Evolutionary conservation across 2,888 invertebrate genomes (phyloP).

Genomic region (Tubulanus polymorphus): DNA sequence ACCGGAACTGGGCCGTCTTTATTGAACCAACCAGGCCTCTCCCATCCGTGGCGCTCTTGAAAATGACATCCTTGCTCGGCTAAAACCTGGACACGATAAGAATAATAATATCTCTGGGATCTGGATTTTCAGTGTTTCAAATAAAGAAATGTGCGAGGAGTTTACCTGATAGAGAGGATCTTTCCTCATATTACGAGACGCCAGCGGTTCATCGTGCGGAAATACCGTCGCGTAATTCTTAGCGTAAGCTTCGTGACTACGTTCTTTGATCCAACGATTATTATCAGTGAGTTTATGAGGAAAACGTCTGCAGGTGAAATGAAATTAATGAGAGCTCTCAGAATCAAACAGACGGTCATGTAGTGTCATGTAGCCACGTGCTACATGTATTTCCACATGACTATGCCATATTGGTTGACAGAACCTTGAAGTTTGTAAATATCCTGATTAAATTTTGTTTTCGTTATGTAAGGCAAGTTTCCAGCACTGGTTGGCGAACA

Average conservation of each 20-base stretch:
- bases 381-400: too few relatives aligned
- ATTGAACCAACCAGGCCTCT: slow-evolving; percentile 77
- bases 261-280: slow-evolving; percentile 72
- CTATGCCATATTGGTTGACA: too few relatives aligned
- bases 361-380: too few relatives aligned
- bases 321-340: too few relatives aligned
- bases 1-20: slow-evolving; percentile 60
- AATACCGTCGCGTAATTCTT: slow-evolving; percentile 80
- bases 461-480: too few relatives aligned
- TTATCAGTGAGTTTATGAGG: slow-evolving; percentile 69
- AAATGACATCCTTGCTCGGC: slow-evolving; percentile 77
- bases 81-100: slow-evolving; percentile 58
- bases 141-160: too few relatives aligned
- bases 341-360: too few relatives aligned
- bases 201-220: slow-evolving; percentile 77
- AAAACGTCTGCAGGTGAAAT: slow-evolving; percentile 60
- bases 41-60: slow-evolving; percentile 85
- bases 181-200: slow-evolving; percentile 69
- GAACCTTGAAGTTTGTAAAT: too few relatives aligned
- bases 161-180: slow-evolving; percentile 66
- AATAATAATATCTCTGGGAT: not conserved
- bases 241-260: slow-evolving; percentile 85
- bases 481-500: too few relatives aligned
- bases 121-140: not conserved
- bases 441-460: too few relatives aligned